phyloP scores from a whole-genome alignment of 2,113 vertebrate species.

The Blennius ocellaris region DNA sequence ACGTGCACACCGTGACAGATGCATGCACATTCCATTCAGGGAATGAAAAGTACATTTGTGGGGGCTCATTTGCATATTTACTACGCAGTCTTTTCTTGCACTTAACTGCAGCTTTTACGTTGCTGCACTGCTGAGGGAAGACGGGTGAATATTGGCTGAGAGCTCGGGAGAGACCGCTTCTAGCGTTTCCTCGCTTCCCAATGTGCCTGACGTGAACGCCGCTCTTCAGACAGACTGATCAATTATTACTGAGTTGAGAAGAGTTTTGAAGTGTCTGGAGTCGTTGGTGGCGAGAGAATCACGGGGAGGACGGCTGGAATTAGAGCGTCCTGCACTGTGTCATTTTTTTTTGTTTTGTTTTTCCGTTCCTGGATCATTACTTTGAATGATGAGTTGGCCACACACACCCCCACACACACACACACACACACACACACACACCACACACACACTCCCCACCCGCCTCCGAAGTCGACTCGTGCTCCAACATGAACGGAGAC shows the following conservation, averaged over 20 bases:
- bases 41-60: slow-evolving; percentile 12
- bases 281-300: slow-evolving; percentile 31
- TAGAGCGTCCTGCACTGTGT: slow-evolving; percentile 33
- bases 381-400: slow-evolving; percentile 53
- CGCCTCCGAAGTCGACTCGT: slow-evolving; percentile 36
- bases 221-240: slow-evolving; percentile 50
- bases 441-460: too few relatives aligned
- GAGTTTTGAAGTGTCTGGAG: slow-evolving; percentile 20
- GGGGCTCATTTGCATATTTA: slow-evolving; percentile 46
- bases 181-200: slow-evolving; percentile 49
- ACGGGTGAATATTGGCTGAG: slow-evolving; percentile 35
- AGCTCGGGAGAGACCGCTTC: slow-evolving; percentile 55
- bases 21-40: slow-evolving; percentile 35
- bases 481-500: slow-evolving; percentile 47
- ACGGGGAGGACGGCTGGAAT: slow-evolving; percentile 45
- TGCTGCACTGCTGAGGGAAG: slow-evolving; percentile 28
- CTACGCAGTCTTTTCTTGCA: slow-evolving; percentile 31
- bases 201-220: slow-evolving; percentile 46
- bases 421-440: too few relatives aligned
- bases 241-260: slow-evolving; percentile 40
- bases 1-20: slow-evolving; percentile 21
- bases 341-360: too few relatives aligned
- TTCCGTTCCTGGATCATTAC: slow-evolving; percentile 33
- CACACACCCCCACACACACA: too few relatives aligned
- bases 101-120: slow-evolving; percentile 44